These are phyloP conservation scores for Drosophila persimilis DNA, from an alignment of 1,140 invertebrate genomes.

Conservation along the genomic window DNA sequence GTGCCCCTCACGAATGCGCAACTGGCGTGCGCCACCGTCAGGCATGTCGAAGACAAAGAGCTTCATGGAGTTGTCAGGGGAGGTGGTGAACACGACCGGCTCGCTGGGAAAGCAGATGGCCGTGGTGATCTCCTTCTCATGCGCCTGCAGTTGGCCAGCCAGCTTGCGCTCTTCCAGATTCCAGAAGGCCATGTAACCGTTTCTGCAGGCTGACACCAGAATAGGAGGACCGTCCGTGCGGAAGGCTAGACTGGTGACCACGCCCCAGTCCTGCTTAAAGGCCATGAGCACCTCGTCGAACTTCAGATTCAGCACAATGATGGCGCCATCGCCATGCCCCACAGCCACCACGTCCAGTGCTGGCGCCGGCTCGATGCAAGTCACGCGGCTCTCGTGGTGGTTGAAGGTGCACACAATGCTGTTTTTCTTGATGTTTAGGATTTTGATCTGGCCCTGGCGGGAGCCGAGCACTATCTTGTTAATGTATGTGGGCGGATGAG, in stretches of 20 bases:
- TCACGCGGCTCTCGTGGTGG: conserved; percentile 90
- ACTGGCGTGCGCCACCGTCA: conserved; percentile 93
- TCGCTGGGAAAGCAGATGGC: conserved; percentile 93
- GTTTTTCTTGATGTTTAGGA: conserved; percentile 94
- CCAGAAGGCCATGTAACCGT: conserved; percentile 96
- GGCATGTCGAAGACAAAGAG: conserved; percentile 98
- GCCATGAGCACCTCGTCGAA: conserved; percentile 93
- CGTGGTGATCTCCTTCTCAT: conserved; percentile 89
- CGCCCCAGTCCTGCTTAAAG: conserved; percentile 96
- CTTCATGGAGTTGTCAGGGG: conserved; percentile 97
- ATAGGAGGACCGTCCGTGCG: conserved; percentile 93
- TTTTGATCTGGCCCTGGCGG: conserved; percentile 92
- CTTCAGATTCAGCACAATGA: conserved; percentile 95
- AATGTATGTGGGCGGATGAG: conserved; percentile 96
- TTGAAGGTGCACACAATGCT: conserved; percentile 92
- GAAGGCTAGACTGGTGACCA: conserved; percentile 92
- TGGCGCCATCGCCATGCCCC: conserved; percentile 91
- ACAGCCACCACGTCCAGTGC: conserved; percentile 95
- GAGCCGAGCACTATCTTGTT: conserved; percentile 98
- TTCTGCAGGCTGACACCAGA: conserved; percentile 92
- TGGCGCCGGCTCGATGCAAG: conserved; percentile 91
- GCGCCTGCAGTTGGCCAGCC: conserved; percentile 85
- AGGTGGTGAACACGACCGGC: conserved; percentile 95
- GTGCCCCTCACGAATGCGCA: conserved; percentile 94
- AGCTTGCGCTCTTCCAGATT: conserved; percentile 94